phyloP scores from a whole-genome alignment of 2,113 vertebrate genomes.

The Pardalotus punctatus region DNA sequence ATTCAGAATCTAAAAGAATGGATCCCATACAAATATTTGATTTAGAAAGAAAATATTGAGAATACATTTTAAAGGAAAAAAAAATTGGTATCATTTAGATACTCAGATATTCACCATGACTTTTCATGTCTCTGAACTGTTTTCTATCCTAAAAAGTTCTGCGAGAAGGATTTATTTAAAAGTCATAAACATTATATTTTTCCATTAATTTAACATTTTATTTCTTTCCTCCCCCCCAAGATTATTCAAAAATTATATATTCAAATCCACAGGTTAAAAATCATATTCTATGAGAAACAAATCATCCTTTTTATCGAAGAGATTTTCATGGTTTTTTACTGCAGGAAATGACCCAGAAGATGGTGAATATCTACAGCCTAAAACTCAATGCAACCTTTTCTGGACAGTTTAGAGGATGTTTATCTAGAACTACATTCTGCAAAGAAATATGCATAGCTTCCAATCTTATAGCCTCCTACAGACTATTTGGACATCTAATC shows the following conservation, averaged over 20 bases:
- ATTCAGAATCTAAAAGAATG: not conserved
- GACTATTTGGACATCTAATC: not conserved
- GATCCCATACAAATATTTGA: not conserved
- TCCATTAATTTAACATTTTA: fast-evolving
- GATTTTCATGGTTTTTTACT: not conserved
- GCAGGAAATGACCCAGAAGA: not conserved
- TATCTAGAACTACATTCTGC: not conserved
- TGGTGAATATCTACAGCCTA: not conserved
- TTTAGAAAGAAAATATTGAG: not conserved
- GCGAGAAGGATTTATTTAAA: not conserved
- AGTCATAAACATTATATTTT: not conserved
- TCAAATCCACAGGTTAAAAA: not conserved
- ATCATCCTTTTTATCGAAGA: not conserved
- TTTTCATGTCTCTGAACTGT: not conserved
- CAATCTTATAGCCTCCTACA: not conserved
- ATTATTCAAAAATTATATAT: not conserved
- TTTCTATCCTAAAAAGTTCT: not conserved
- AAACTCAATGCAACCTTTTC: not conserved
- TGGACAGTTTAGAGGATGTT: not conserved
- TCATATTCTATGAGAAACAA: not conserved
- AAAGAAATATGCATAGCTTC: not conserved
- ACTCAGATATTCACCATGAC: not conserved
- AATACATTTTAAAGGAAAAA: not conserved
- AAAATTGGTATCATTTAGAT: not conserved
- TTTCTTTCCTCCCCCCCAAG: not conserved